Evolutionary conservation across 2,888 invertebrate species (phyloP).

Genomic region (Pyrrhosoma nymphula): DNA sequence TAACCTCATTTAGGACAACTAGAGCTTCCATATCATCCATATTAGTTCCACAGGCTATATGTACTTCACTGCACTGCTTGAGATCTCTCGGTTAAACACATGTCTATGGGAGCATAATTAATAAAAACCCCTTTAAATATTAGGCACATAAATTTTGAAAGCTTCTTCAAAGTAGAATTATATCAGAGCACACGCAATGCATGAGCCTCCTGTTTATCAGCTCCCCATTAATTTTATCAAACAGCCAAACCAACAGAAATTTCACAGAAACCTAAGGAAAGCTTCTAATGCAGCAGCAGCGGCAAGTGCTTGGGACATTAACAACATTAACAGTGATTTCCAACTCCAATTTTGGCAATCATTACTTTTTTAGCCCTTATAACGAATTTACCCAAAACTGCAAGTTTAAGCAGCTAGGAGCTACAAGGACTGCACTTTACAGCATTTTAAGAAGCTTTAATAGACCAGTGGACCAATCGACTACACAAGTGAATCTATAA

Average conservation of each 20-base stretch:
- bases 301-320: constrained; percentile 49
- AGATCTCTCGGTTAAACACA: constrained; percentile 49
- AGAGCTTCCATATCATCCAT: constrained; percentile 51
- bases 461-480: constrained; percentile 35
- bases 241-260: not conserved
- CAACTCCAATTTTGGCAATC: constrained; percentile 13
- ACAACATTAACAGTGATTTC: constrained; percentile 22
- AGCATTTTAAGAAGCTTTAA: constrained; percentile 57
- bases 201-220: not conserved
- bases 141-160: constrained; percentile 60
- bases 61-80: constrained; percentile 35
- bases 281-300: constrained; percentile 40
- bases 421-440: constrained; percentile 9
- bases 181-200: constrained; percentile 60
- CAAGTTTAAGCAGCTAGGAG: constrained; percentile 54
- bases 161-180: constrained; percentile 50
- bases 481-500: constrained; percentile 44
- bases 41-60: constrained; percentile 34
- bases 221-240: constrained; percentile 17
- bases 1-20: constrained; percentile 36
- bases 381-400: constrained; percentile 36
- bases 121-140: constrained; percentile 49
- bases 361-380: constrained; percentile 38
- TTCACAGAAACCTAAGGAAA: not conserved
- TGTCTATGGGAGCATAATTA: constrained; percentile 49